Evolutionary conservation across 2,888 invertebrate species (phyloP).

Genomic region (Zele albiditarsus): DNA sequence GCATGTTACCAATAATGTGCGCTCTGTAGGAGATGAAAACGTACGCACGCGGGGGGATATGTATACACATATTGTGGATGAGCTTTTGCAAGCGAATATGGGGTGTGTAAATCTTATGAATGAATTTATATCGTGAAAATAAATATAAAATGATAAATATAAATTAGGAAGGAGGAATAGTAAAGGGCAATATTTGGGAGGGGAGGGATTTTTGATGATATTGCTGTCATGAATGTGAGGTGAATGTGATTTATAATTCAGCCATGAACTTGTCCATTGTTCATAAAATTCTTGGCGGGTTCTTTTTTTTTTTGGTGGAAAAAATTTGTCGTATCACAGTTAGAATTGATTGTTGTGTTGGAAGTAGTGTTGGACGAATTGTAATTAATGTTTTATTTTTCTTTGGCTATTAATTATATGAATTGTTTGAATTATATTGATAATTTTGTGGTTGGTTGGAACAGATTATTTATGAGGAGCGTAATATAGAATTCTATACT

Average conservation of each 20-base stretch:
- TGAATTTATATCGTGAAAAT: not conserved
- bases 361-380: too few relatives aligned
- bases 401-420: too few relatives aligned
- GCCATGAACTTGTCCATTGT: not conserved
- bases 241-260: not conserved
- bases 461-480: too few relatives aligned
- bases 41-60: not conserved
- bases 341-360: not conserved
- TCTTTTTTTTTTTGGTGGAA: too few relatives aligned
- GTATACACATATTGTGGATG: not conserved
- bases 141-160: not conserved
- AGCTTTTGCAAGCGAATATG: too few relatives aligned
- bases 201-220: not conserved
- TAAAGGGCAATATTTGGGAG: not conserved
- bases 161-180: not conserved
- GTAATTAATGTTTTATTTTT: too few relatives aligned
- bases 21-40: slow-evolving; percentile 37
- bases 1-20: slow-evolving; percentile 8
- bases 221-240: not conserved
- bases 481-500: too few relatives aligned
- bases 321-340: not conserved
- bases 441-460: too few relatives aligned
- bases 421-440: too few relatives aligned
- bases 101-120: not conserved
- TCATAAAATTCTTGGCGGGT: not conserved